phyloP scores from a whole-genome alignment of 2,797 vertebrate genomes.

The Acipenser ruthenus region DNA sequence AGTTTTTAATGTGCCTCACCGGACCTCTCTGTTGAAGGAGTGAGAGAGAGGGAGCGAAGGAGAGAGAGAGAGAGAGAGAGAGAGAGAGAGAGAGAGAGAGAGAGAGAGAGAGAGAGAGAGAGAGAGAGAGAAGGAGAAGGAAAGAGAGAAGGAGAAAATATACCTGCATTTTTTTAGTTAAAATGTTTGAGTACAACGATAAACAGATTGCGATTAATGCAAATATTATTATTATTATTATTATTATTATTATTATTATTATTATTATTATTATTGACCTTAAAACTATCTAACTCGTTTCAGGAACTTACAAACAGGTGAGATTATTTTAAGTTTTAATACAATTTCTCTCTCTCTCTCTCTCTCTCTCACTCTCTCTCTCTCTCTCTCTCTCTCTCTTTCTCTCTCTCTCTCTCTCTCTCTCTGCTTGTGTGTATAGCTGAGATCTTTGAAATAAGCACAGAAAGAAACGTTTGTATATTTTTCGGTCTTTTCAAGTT shows the following conservation, averaged over 20 bases:
- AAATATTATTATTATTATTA: constrained; percentile 76
- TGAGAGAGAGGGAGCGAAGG: no score
- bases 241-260: constrained; percentile 71
- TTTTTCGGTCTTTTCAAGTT: no score
- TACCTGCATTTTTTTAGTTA: constrained; percentile 65
- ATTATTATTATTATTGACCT: constrained; percentile 36
- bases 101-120: no score
- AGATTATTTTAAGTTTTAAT: no score
- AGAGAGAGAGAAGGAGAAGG: not conserved
- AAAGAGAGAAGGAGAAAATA: constrained; percentile 6
- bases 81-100: constrained; percentile 20
- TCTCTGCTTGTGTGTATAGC: constrained; percentile 57
- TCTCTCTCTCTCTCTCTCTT: not conserved
- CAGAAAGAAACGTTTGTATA: no score
- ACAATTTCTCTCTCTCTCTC: constrained; percentile 1
- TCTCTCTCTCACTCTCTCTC: no score
- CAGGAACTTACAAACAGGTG: no score
- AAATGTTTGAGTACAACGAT: constrained; percentile 79
- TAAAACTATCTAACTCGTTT: not conserved
- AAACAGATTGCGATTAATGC: constrained; percentile 79
- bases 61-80: constrained; percentile 12
- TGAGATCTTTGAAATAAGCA: no score
- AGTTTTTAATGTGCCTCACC: no score
- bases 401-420: constrained; percentile 10
- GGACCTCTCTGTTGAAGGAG: no score